Evolutionary conservation across 2,797 vertebrate genomes (phyloP), one percentile per base, ranked within the genome.

Genomic region (Crenuchus spilurus): DNA sequence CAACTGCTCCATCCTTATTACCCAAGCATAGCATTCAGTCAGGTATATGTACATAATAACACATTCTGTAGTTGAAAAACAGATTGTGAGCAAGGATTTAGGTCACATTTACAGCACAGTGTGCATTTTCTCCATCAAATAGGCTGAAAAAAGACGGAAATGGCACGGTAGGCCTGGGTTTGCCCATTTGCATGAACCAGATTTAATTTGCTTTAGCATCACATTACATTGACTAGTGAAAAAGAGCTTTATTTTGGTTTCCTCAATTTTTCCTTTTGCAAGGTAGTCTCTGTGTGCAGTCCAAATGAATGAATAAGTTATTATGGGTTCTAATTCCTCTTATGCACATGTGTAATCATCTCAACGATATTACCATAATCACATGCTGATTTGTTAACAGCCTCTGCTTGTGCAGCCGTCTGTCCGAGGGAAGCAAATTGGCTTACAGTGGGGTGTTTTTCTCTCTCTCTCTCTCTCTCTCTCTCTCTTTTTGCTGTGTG

Each of bases 341-440:
- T 63, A 76, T 76, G 41, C 73, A 74, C 79, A 57, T 69, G 28
- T 80, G 76, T 69, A 80, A 83, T 83, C 76, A 75, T 81, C 66
- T 63, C 75, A 70, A 66, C 69, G 42, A 83, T 74, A 82, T 88
- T 84, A 85, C 73, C 87, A 80, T 82, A 84, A 86, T 85, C 75
- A 79, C 81, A 79, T 71, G 75, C 79, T 84, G 77, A 84, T 82
- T 78, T 42, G 83, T 83, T 82, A 82, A 86, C 80, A 83, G 74
- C 70, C 75, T 71, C 70, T 54, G 76, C 75, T 74, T 69, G 81
- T 82, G 44, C 74, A 70, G 83, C 81, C 73, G 63, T 72, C 74
- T 80, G 81, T 83, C 78, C 82, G 65, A 60, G 71, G 48, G 49
- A 75, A 76, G 73, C 80, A 65, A 71, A 72, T 62, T 62, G 74